These are phyloP conservation scores for Orientallactaga sibirica DNA, from an alignment of 2,797 vertebrate genomes.

Conservation along the genomic window DNA sequence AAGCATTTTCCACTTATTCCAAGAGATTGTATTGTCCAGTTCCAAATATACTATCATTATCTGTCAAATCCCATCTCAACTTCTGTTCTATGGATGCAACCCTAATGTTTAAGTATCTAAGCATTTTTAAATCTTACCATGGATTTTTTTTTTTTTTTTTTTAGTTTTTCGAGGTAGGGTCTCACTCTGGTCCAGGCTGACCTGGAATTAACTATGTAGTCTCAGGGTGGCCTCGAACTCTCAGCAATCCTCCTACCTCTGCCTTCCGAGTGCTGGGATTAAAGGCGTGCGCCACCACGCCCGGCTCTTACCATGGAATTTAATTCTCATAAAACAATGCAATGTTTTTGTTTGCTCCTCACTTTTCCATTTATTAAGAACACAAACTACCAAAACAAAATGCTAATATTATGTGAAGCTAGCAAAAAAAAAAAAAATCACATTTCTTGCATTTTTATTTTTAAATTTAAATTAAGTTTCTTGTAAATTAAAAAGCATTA, in stretches of 20 bases:
- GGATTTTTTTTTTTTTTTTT: too few relatives aligned
- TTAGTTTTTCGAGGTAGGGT: too few relatives aligned
- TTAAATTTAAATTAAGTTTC: slow-evolving; percentile 54
- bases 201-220: too few relatives aligned
- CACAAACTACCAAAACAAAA: slow-evolving; percentile 59
- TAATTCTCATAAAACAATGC: slow-evolving; percentile 10
- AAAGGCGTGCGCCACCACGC: too few relatives aligned
- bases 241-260: too few relatives aligned
- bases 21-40: not conserved
- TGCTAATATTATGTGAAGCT: slow-evolving; percentile 4
- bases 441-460: slow-evolving; percentile 26
- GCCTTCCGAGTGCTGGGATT: too few relatives aligned
- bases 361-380: slow-evolving; percentile 29
- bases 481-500: not conserved
- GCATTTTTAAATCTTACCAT: slow-evolving; percentile 44
- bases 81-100: slow-evolving; percentile 7
- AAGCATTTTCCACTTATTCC: slow-evolving; percentile 44
- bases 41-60: slow-evolving; percentile 47
- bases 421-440: slow-evolving; percentile 16
- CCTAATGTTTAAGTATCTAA: not conserved
- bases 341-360: not conserved
- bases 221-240: too few relatives aligned
- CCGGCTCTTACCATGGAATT: slow-evolving; percentile 61
- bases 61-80: slow-evolving; percentile 41
- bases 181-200: too few relatives aligned